These are phyloP conservation scores for Carassius gibelio DNA, from an alignment of 2,113 vertebrate genomes.

Conservation along the genomic window DNA sequence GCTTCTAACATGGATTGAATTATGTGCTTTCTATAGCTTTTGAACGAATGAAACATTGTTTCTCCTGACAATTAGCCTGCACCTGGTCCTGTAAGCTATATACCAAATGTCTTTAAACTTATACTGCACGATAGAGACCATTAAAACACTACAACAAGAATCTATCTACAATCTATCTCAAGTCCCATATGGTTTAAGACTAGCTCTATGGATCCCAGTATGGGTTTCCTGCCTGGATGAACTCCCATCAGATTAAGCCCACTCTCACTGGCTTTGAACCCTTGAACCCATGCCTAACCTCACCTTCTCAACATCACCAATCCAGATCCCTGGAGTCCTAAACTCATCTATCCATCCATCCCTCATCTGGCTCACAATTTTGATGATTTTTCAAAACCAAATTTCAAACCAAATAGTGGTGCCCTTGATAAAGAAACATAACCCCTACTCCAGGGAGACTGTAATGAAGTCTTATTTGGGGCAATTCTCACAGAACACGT, in stretches of 20 bases:
- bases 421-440: constrained; percentile 8
- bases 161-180: neutral
- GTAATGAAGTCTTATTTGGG: neutral
- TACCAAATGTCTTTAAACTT: neutral
- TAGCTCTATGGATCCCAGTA: constrained; percentile 59
- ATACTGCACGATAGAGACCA: neutral
- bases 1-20: constrained; percentile 29
- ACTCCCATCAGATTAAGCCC: constrained; percentile 65
- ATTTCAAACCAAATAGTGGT: neutral
- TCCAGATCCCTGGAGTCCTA: constrained; percentile 27
- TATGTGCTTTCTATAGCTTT: neutral
- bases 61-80: neutral
- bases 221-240: constrained; percentile 61
- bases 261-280: constrained; percentile 42
- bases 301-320: neutral
- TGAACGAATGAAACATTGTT: neutral
- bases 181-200: constrained; percentile 47
- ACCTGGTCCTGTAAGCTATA: neutral
- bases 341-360: constrained; percentile 9
- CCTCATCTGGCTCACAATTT: neutral
- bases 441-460: neutral
- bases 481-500: neutral
- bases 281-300: constrained; percentile 4
- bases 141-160: constrained; percentile 12
- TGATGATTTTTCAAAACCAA: neutral